Evolutionary conservation across 2,113 vertebrate species (phyloP).

Genomic region (Neogobius melanostomus): DNA sequence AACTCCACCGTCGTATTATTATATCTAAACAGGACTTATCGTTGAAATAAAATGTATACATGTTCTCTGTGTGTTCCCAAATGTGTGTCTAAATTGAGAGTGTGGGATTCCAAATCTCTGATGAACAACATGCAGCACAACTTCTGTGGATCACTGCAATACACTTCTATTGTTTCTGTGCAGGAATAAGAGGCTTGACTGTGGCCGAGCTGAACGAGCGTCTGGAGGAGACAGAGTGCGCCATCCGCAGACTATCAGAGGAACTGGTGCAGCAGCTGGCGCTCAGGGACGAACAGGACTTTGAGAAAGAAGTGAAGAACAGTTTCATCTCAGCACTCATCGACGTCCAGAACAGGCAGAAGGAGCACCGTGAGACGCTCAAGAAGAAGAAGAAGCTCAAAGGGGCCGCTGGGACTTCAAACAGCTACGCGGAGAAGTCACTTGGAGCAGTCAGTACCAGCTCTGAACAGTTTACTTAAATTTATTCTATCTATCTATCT

Average conservation of each 20-base stretch:
- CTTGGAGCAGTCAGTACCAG: slow-evolving; percentile 71
- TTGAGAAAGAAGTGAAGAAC: slow-evolving; percentile 99
- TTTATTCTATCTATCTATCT: background rate
- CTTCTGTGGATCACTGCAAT: background rate
- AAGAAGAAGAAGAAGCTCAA: slow-evolving; percentile 92
- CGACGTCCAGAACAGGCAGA: slow-evolving; percentile 94
- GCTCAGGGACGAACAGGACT: slow-evolving; percentile 91
- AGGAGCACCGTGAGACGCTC: slow-evolving; percentile 87
- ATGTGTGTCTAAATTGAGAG: too few species aligned
- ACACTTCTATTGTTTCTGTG: background rate
- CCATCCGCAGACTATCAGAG: slow-evolving; percentile 88
- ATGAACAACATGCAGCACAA: too few species aligned
- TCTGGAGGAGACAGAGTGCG: slow-evolving; percentile 85
- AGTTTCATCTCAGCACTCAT: slow-evolving; percentile 96
- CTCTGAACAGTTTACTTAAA: background rate
- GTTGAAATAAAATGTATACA: too few species aligned
- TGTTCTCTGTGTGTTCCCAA: too few species aligned
- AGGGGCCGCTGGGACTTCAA: slow-evolving; percentile 77
- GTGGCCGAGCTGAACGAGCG: slow-evolving; percentile 84
- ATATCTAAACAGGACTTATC: too few species aligned
- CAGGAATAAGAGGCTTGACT: slow-evolving; percentile 67
- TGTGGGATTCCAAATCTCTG: too few species aligned
- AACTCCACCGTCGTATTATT: too few species aligned
- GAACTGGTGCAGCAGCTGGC: slow-evolving; percentile 93
- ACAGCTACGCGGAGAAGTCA: slow-evolving; percentile 80